Conservation (phyloP, 2,888 invertebrate species). For the Scelioninae gen. 1 region DNA sequence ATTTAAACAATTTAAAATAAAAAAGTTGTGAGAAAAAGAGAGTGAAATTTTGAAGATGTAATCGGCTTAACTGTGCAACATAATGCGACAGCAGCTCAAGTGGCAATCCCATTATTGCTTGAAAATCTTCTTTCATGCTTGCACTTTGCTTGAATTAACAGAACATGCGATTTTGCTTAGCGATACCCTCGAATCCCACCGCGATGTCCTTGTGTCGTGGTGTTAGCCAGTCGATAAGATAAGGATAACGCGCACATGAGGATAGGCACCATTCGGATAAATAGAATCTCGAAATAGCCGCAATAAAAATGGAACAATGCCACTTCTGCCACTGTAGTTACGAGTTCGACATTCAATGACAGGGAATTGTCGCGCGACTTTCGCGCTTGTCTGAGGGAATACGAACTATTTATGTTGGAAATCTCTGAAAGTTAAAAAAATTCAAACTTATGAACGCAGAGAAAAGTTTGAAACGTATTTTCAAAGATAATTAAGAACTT, state of each 20-base stretch:
- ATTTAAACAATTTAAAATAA: not conserved
- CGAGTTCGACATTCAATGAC: not conserved
- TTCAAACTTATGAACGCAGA: too few relatives aligned
- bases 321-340: constrained; percentile 5
- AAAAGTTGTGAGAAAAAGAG: not conserved
- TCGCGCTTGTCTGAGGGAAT: not conserved
- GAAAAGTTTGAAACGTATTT: too few relatives aligned
- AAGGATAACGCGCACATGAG: constrained; percentile 38
- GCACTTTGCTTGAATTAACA: constrained; percentile 21
- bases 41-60: constrained; percentile 2
- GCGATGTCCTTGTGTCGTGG: constrained; percentile 9
- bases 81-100: constrained; percentile 30
- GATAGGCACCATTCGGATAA: constrained; percentile 14
- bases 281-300: constrained; percentile 27
- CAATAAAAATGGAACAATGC: constrained; percentile 37
- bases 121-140: constrained; percentile 29
- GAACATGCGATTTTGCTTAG: constrained; percentile 21
- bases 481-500: too few relatives aligned
- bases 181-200: not conserved
- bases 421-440: not conserved
- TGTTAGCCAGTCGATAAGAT: constrained; percentile 34
- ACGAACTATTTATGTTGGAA: not conserved
- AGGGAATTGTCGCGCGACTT: not conserved
- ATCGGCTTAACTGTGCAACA: constrained; percentile 23
- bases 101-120: constrained; percentile 41